Conservation (phyloP, 2,113 vertebrate genomes). For the Podocnemis expansa region DNA sequence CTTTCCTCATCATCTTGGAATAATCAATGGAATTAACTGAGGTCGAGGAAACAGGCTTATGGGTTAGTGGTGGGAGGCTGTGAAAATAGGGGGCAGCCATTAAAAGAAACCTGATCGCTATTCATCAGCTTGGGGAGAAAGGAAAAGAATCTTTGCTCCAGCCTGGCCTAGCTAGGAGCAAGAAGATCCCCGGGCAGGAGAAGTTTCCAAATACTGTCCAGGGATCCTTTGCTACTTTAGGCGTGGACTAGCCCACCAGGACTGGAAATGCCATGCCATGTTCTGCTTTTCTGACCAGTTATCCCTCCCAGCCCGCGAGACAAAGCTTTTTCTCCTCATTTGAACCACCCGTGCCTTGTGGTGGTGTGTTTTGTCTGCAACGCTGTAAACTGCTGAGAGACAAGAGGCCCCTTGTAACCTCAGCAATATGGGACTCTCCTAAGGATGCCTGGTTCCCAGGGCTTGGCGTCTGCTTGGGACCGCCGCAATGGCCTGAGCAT, state of each 20-base stretch:
- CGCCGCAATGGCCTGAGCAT: neutral
- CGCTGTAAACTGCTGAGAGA: neutral
- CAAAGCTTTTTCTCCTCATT: slow-evolving; percentile 43
- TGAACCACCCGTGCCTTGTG: slow-evolving; percentile 71
- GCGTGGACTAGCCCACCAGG: slow-evolving; percentile 50
- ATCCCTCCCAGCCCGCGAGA: slow-evolving; percentile 62
- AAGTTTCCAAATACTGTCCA: slow-evolving; percentile 91
- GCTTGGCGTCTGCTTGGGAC: neutral
- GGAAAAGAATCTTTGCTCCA: slow-evolving; percentile 56
- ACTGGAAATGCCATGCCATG: slow-evolving; percentile 18
- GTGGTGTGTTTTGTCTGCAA: slow-evolving; percentile 63
- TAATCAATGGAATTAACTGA: slow-evolving; percentile 93
- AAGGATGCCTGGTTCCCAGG: neutral
- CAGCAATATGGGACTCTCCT: too few relatives aligned
- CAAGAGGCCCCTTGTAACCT: neutral
- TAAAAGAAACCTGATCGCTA: slow-evolving; percentile 90
- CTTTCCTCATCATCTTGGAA: slow-evolving; percentile 88
- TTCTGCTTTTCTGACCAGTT: slow-evolving; percentile 51
- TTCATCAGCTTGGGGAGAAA: slow-evolving; percentile 81
- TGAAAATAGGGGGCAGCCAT: slow-evolving; percentile 90
- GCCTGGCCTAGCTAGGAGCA: slow-evolving; percentile 80
- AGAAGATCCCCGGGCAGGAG: slow-evolving; percentile 85
- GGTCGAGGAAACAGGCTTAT: slow-evolving; percentile 87
- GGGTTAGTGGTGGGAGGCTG: slow-evolving; percentile 89
- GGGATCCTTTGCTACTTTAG: slow-evolving; percentile 76